These are phyloP conservation scores for Neoniphon sammara DNA, from an alignment of 2,797 vertebrate species.

Conservation along the genomic window DNA sequence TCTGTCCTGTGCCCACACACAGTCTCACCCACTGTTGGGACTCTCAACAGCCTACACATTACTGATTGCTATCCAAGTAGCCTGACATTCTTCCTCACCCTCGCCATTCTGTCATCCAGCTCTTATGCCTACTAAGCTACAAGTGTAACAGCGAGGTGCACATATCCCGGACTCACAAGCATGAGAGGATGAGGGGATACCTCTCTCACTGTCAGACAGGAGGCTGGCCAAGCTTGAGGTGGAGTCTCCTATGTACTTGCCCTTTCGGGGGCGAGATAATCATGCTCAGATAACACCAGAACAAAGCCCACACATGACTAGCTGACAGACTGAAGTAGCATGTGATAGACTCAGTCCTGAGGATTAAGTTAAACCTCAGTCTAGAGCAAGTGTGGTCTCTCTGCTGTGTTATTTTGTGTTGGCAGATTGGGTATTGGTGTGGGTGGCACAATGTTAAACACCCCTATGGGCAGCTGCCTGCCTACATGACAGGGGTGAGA, in stretches of 20 bases:
- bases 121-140: constrained; percentile 29
- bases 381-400: constrained; percentile 4
- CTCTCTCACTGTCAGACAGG: background rate
- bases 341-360: constrained; percentile 6
- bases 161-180: background rate
- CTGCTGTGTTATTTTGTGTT: background rate
- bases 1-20: constrained; percentile 15
- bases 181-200: background rate
- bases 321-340: constrained; percentile 5
- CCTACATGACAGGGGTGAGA: background rate
- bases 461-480: constrained; percentile 33
- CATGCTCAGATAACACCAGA: background rate
- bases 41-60: constrained; percentile 24
- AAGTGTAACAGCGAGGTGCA: constrained; percentile 11
- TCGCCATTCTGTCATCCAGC: constrained; percentile 13
- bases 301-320: background rate
- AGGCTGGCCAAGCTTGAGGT: background rate
- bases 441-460: constrained; percentile 13
- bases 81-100: constrained; percentile 27
- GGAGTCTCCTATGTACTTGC: background rate
- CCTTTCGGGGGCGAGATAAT: no score
- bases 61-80: constrained; percentile 24
- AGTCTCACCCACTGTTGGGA: constrained; percentile 11
- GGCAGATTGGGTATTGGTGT: constrained; percentile 17
- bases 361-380: constrained; percentile 6